Conservation (phyloP, 1,140 invertebrate genomes). For the Ceratosolen solmsi region DNA sequence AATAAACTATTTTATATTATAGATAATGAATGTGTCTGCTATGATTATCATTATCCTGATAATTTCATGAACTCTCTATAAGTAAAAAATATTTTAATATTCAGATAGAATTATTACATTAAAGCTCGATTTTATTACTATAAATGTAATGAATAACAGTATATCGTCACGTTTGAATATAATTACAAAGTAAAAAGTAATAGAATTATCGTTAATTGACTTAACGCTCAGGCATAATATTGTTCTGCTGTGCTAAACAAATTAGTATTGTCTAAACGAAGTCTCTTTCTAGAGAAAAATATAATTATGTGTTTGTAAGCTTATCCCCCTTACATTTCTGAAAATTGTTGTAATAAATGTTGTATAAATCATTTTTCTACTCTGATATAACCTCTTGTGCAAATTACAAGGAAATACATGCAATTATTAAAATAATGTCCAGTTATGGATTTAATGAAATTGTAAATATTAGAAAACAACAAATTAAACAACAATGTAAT, state of each 20-base stretch:
- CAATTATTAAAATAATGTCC: too few species aligned
- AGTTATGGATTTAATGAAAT: too few species aligned
- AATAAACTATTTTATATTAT: too few species aligned
- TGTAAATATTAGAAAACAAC: too few species aligned
- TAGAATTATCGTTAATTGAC: constrained; percentile 1
- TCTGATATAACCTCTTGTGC: too few species aligned
- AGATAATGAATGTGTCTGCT: too few species aligned
- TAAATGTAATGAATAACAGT: not conserved
- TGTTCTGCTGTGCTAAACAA: not conserved
- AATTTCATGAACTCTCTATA: not conserved
- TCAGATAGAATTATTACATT: not conserved
- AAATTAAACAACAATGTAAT: too few species aligned
- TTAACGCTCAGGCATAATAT: not conserved
- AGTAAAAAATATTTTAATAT: not conserved
- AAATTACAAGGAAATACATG: too few species aligned
- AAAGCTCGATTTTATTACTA: not conserved
- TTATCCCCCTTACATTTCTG: not conserved
- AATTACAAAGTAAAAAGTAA: not conserved
- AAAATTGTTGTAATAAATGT: not conserved
- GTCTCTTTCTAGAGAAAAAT: not conserved
- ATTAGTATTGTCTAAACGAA: not conserved
- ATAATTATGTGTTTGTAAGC: not conserved
- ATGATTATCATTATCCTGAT: too few species aligned
- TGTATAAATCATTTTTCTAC: not conserved
- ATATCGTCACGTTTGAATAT: not conserved